A percentile compares a stretch with the other conserved stretches of the same genome.
Conservation (phyloP, 2,113 vertebrate genomes). For the Myrmophylax atrothorax region DNA sequence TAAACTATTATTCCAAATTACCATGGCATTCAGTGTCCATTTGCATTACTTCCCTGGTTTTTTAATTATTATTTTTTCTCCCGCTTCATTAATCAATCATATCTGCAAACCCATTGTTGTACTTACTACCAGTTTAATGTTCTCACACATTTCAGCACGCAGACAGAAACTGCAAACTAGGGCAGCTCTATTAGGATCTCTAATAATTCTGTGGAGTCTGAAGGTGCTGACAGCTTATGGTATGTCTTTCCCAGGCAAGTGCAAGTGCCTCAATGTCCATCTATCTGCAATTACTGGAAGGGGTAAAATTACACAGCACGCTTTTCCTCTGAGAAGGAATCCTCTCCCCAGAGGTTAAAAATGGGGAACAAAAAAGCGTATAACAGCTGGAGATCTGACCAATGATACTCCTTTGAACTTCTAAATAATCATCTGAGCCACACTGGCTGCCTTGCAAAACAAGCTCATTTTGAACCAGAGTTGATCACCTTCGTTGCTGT, state of each 20-base stretch:
- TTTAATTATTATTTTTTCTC: constrained; percentile 29
- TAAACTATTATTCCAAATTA: constrained; percentile 36
- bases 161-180: constrained; percentile 20
- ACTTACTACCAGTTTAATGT: background rate
- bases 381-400: background rate
- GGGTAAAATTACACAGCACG: constrained; percentile 40
- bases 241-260: constrained; percentile 44
- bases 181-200: constrained; percentile 7
- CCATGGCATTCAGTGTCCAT: background rate
- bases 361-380: background rate
- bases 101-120: constrained; percentile 32
- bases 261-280: constrained; percentile 56
- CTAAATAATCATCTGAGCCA: background rate
- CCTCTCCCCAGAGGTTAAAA: background rate
- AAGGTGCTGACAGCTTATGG: constrained; percentile 65
- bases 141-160: constrained; percentile 28
- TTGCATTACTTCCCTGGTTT: background rate
- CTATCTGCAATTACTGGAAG: constrained; percentile 10
- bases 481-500: background rate
- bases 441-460: background rate
- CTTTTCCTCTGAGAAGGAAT: background rate
- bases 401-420: background rate
- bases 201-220: constrained; percentile 42
- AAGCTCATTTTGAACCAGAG: fast-evolving
- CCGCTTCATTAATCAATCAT: constrained; percentile 33